phyloP scores from a whole-genome alignment of 2,113 vertebrate genomes.

The Promerops cafer region DNA sequence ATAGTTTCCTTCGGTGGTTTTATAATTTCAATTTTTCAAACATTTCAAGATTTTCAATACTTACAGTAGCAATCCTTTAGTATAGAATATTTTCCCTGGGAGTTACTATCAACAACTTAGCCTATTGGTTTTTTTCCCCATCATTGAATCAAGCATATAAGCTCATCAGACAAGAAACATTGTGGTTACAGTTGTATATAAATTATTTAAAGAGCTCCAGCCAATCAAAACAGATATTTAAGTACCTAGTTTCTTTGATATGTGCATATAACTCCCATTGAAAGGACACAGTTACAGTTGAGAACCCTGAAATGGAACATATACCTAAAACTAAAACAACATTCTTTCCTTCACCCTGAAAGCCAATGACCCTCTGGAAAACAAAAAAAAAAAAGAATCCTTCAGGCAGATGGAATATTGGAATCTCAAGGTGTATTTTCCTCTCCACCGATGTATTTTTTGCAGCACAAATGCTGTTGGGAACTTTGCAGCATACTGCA shows the following conservation, averaged over 20 bases:
- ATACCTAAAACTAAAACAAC: constrained; percentile 25
- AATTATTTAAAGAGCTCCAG: constrained; percentile 65
- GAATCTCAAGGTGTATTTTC: constrained; percentile 19
- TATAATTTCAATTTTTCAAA: constrained; percentile 76
- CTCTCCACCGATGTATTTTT: background rate
- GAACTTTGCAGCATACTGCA: background rate
- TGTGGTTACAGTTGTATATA: constrained; percentile 65
- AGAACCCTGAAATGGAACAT: constrained; percentile 58
- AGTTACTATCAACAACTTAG: constrained; percentile 70
- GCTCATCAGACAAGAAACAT: constrained; percentile 73
- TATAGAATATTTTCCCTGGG: constrained; percentile 66
- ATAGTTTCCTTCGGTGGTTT: constrained; percentile 70
- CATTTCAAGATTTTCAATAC: constrained; percentile 75
- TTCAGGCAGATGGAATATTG: background rate
- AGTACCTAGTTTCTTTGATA: constrained; percentile 55
- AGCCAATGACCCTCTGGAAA: background rate
- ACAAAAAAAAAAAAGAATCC: background rate
- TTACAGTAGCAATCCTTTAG: constrained; percentile 48
- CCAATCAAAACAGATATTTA: constrained; percentile 67
- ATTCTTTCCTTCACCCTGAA: background rate
- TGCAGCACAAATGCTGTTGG: background rate
- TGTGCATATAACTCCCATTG: constrained; percentile 51
- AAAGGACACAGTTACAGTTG: constrained; percentile 31
- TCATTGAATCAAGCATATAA: constrained; percentile 68
- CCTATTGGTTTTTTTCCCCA: constrained; percentile 73